Evolutionary conservation across 2,888 invertebrate species (phyloP), one percentile per base, ranked within the genome.

Genomic region (Aromia moschata): DNA sequence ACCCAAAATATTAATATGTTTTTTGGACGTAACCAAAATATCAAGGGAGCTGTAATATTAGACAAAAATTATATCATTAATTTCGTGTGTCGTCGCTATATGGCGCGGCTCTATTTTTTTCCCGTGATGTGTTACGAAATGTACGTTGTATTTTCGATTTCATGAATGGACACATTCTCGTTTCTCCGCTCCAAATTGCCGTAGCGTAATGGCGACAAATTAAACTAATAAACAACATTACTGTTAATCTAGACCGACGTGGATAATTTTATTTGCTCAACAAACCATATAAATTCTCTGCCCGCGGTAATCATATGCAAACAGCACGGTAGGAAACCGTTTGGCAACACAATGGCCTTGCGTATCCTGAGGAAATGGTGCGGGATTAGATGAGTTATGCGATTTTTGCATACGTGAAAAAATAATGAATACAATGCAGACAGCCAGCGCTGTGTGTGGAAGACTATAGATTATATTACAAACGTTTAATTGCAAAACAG

Each of bases 301-400:
- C 41, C 47, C 41, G 31, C 15, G 17, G 31, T 12, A 15, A 37
- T 49, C 37, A 31, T 37, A 33, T 33, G 33, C 33, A 33, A 33
- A 33, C 33, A 33, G n/a, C 5, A 25, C 10, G n/a, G 33, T 7
- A 3, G 40, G 38, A 46, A 55, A 40, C 31, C 18, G 40, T 46
- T 46, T n/a, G 38, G 40, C 33, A 55, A 12, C 25, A 55, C 55
- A 55, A 55, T 55, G 54, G 54, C 55, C 55, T 55, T 55, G 46
- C 18, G 11, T 55, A 30, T 55, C 45, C 40, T 55, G 46, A 55
- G 46, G 45, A 31, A 45, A 30, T 14, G 25, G 12, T 17, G 3
- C 20, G 11, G 18, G 14, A 46, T 38, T 46, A 30, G 12, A 15
- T 17, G 20, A 17, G 37, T 55, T 40, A 46, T 46, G 46, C 40